A percentile compares a stretch with the other conserved stretches of the same genome.
Evolutionary conservation across 2,797 vertebrate species (phyloP).

Genomic region (Luscinia megarhynchos): DNA sequence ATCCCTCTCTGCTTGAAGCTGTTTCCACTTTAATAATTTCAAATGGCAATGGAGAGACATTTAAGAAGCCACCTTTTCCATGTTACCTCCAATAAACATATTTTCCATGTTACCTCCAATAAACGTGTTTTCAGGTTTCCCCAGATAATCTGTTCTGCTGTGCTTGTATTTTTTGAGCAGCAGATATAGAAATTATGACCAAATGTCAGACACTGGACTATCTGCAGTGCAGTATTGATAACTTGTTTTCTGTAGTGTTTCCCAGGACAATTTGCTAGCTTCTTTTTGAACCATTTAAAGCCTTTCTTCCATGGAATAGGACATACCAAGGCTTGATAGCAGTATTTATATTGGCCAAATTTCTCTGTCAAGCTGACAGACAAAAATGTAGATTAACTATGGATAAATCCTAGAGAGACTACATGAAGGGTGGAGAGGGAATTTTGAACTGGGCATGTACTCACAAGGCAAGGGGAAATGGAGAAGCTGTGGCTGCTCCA

Average conservation of each 20-base stretch:
- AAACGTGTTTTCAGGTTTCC: not conserved
- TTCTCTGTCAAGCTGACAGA: not conserved
- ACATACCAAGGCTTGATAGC: not conserved
- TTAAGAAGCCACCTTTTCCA: not conserved
- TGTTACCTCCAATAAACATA: not conserved
- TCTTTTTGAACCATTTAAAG: not conserved
- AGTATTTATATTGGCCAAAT: not conserved
- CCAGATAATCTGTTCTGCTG: not conserved
- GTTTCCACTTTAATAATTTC: not conserved
- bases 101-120: not conserved
- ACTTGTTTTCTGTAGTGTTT: not conserved
- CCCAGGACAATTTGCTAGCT: not conserved
- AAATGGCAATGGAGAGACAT: not conserved
- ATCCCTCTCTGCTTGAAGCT: not conserved
- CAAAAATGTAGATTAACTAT: not conserved
- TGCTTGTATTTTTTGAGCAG: not conserved
- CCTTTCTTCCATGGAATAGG: not conserved
- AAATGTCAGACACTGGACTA: not conserved
- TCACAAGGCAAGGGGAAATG: not conserved
- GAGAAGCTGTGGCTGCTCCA: not conserved
- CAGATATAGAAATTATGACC: not conserved
- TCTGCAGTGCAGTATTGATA: not conserved
- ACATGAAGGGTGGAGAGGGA: not conserved
- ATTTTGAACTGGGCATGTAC: not conserved
- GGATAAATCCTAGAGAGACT: not conserved